phyloP scores from a whole-genome alignment of 2,888 invertebrate species.

The Harpalus rubripes region DNA sequence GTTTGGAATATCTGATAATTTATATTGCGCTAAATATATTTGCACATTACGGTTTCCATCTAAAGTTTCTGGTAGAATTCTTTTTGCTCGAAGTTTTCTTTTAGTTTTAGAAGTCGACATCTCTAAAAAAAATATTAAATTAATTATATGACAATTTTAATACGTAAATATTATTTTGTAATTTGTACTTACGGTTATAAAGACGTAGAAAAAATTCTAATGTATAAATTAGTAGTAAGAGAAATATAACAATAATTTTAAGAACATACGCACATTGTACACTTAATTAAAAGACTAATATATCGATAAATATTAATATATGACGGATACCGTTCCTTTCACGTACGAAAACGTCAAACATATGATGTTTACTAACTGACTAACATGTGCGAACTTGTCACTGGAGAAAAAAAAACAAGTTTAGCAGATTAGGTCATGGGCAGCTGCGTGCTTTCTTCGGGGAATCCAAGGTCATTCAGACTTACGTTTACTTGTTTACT shows the following conservation, averaged over 20 bases:
- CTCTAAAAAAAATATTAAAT: neutral
- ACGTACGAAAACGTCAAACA: neutral
- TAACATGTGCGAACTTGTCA: neutral
- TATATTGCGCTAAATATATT: slow-evolving; percentile 51
- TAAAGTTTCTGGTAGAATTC: neutral
- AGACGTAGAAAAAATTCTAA: neutral
- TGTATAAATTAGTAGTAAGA: neutral
- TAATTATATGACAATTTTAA: neutral
- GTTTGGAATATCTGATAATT: slow-evolving; percentile 44
- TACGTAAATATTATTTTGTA: too few relatives aligned
- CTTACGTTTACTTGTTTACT: neutral
- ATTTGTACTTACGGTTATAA: slow-evolving; percentile 3
- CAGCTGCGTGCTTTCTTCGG: slow-evolving; percentile 20
- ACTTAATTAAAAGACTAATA: slow-evolving; percentile 18
- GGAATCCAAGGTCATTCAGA: slow-evolving; percentile 2
- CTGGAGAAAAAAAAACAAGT: slow-evolving; percentile 10
- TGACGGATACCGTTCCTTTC: slow-evolving; percentile 7
- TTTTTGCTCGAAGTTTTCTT: neutral
- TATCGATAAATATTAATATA: neutral
- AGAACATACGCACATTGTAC: neutral
- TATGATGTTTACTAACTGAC: too few relatives aligned
- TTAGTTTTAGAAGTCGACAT: neutral
- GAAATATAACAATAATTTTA: neutral
- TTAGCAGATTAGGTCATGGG: slow-evolving; percentile 5
- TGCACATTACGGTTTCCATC: slow-evolving; percentile 5